Evolutionary conservation across 2,113 vertebrate genomes (phyloP), one percentile per base, ranked within the genome.

Genomic region (Amblyopsis rosae): DNA sequence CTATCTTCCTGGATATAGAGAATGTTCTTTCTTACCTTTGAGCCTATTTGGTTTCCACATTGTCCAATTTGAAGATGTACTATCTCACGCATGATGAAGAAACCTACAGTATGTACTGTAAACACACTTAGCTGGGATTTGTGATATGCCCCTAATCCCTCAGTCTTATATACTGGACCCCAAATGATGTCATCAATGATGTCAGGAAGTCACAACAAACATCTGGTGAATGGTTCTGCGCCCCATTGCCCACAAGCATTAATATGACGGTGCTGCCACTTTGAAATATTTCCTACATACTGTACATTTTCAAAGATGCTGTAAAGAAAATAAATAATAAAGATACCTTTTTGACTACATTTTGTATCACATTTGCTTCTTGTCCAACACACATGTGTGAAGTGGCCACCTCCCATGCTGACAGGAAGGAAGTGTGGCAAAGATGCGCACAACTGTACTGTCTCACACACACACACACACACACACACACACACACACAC

Each of bases 1-100:
- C 41, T 59, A 9, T 33, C 0, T 59, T 59, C 32, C 56, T 1
- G 50, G 51, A 0, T 50, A 6, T 48, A 9, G 0, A 75, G 9
- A 60, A 12, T 73, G n/a, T 17, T 35, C 1, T 65, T 15, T 55
- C 56, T 90, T 92, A 99, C 98, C 96, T 99, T 99, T 16, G 95
- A 84, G 83, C 97, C 97, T 0, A 99, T 97, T 87, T 99, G 98
- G 93, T 99, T 99, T 33, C 98, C 98, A 47, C 98, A 99, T 89
- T 99, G 98, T 84, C 98, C 98, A 0, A 98, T 95, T 93, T 99
- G 98, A 69, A 99, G 90, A 75, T 99, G 97, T 41, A 99, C 95
- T 1, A 99, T 99, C 84, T 99, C 98, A 81, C 97, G 94, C 98
- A 99, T 99, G 86, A 75, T 92, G 89, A 69, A 64, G 1, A n/a